Base-by-base conservation (phyloP, 2,113 vertebrate genomes). In the Rousettus leschenaultii region DNA sequence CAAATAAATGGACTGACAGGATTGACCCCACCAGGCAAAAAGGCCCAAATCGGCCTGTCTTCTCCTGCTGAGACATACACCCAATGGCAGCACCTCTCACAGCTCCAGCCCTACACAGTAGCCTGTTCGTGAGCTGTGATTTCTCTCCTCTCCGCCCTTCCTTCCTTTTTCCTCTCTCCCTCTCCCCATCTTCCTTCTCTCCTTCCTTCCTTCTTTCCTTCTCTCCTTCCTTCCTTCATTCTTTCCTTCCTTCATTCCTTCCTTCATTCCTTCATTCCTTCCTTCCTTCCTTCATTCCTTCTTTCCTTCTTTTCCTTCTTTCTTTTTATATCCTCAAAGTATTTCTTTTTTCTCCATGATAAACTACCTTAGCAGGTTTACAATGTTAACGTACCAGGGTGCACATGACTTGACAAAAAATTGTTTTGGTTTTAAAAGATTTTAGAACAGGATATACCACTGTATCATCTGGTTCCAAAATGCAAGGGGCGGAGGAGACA, bases 21-120 rank as follows among this genome's bases (percentile, higher is more conserved):
- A 96, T 96, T 97, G 98, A 98, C 98, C 98, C 98, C 97, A 97
- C 97, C 94, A 98, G 98, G 97, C 87, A n/a, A 98, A 97, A 94
- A 95, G 98, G 96, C 95, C 98, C 97, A 98, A 98, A 98, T 97
- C 94, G 68, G 98, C 96, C 98, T 98, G 98, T 99, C 98, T 98
- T 98, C 99, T 98, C 98, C 96, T 95, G 98, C 98, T 98, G 98
- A 98, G 98, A 98, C 98, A 98, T 98, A 98, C 98, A 98, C 97
- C 98, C 98, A 98, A 97, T 73, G 93, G 95, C 97, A 97, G 95
- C n/a, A 13, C 45, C 97, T 97, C 96, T 96, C 86, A 85, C 96
- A 98, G 95, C 93, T 40, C 83, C 1, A 15, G 40, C 16, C 88
- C 74, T 94, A 9, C 3, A 98, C 98, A 98, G 98, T 97, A 97